Base-by-base conservation (phyloP, 2,888 invertebrate species). In the Nudaria mundana region DNA sequence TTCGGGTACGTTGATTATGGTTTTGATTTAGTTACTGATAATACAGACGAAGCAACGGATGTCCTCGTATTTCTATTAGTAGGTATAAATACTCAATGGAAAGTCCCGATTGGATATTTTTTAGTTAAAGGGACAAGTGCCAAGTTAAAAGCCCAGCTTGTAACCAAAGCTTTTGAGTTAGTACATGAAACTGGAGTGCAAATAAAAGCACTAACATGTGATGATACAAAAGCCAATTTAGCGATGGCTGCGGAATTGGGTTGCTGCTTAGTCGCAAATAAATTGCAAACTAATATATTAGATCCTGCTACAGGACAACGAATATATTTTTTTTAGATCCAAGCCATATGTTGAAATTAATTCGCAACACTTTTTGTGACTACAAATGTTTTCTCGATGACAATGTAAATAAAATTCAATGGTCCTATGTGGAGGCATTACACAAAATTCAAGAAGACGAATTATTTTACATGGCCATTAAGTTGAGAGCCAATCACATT, bases 201-300 rank as follows among this genome's bases (percentile, higher is more conserved):
- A 40, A 40, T 53, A 6, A 50, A 53, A 40, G 37, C 51, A 3
- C 28, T 57, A 11, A 56, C 55, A 5, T 54, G 47, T 39, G 51
- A 56, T 30, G 52, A 52, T 3, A 12, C 33, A 5, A 47, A 35
- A 33, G 31, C 45, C n/a, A 56, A 52, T 38, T 7, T 52, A 14
- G 44, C 43, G 3, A 52, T 53, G 49, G 51, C 50, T 6, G 37
- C 38, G 28, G 45, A 48, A 22, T 28, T 55, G 24, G 52, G 49
- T 11, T 55, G 49, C 34, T 37, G 32, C 40, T 34, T 51, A 10
- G 32, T 46, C 7, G 13, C 40, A 8, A 16, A 39, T 10, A 42
- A 48, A 15, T 42, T 53, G 30, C 38, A 48, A 39, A 48, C 50
- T 7, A 40, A 30, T 5, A 37, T 53, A 32, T 13, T 46, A 23